These are phyloP conservation scores for Magallana angulata DNA, from an alignment of 1,140 invertebrate species.

Conservation along the genomic window DNA sequence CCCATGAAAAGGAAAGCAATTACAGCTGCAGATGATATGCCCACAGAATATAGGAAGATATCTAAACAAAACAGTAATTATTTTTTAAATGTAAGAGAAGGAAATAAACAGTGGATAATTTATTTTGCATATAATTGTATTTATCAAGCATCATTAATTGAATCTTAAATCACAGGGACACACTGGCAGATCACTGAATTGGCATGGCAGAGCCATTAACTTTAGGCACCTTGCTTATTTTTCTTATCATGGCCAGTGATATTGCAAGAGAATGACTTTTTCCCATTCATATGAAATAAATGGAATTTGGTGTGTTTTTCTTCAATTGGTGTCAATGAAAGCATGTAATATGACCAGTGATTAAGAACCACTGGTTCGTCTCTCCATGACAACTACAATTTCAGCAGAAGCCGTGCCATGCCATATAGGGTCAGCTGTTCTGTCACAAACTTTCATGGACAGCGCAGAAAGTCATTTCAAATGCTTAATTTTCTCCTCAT, in stretches of 20 bases:
- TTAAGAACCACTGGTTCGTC: neutral
- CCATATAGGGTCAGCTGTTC: neutral
- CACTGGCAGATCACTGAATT: neutral
- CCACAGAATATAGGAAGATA: constrained; percentile 39
- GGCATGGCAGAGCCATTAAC: constrained; percentile 48
- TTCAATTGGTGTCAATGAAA: constrained; percentile 47
- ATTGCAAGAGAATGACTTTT: constrained; percentile 48
- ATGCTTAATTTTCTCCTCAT: neutral
- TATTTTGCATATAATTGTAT: constrained; percentile 47
- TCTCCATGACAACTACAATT: constrained; percentile 4
- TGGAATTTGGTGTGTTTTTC: constrained; percentile 48
- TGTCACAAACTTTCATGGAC: neutral
- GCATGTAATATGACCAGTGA: constrained; percentile 49
- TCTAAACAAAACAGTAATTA: constrained; percentile 49
- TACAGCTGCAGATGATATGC: constrained; percentile 8
- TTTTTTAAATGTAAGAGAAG: constrained; percentile 33
- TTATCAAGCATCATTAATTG: constrained; percentile 54
- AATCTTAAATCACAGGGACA: constrained; percentile 48
- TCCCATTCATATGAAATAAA: constrained; percentile 32
- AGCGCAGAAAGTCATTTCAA: neutral
- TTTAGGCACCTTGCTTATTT: constrained; percentile 19
- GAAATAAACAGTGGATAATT: constrained; percentile 44
- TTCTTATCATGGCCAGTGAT: constrained; percentile 26
- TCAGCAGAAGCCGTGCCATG: neutral
- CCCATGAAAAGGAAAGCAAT: constrained; percentile 28